phyloP scores from a whole-genome alignment of 2,113 vertebrate species.

The Hiodon tergisus region DNA sequence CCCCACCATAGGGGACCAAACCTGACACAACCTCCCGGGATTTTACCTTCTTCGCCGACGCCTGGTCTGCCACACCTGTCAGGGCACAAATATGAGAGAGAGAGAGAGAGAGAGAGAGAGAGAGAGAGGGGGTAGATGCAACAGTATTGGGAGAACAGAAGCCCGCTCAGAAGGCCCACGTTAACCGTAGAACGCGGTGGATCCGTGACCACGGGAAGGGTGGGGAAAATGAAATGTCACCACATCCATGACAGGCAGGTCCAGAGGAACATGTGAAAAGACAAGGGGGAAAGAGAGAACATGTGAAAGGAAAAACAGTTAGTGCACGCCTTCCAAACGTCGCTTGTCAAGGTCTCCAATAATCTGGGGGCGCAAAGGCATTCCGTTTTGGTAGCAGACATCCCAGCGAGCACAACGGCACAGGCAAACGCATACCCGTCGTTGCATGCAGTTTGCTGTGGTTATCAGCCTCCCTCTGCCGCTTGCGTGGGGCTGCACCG shows the following conservation, averaged over 20 bases:
- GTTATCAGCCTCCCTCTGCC: conserved; percentile 39
- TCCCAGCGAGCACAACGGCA: background rate
- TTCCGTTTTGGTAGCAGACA: background rate
- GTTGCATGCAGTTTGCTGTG: conserved; percentile 14
- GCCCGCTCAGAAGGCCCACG: conserved; percentile 52
- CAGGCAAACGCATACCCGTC: conserved; percentile 46
- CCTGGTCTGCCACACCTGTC: conserved; percentile 43
- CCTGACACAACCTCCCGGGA: conserved; percentile 44
- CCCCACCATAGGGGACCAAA: conserved; percentile 64
- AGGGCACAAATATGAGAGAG: conserved; percentile 28
- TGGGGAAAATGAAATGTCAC: conserved; percentile 42
- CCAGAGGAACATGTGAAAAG: conserved; percentile 61
- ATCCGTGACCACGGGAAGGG: conserved; percentile 50
- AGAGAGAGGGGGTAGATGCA: conserved; percentile 24
- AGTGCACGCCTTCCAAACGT: conserved; percentile 40
- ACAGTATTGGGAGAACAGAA: conserved; percentile 22
- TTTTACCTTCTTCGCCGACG: conserved; percentile 51
- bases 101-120: conserved; percentile 26
- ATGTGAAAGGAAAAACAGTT: conserved; percentile 59
- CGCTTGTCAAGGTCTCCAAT: conserved; percentile 55
- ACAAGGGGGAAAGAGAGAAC: conserved; percentile 61
- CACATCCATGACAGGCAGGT: conserved; percentile 56
- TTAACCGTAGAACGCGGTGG: conserved; percentile 53
- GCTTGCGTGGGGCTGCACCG: conserved; percentile 45
- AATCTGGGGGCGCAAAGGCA: conserved; percentile 47